Percentiles rank a stretch among this genome's conserved stretches.
Conservation (phyloP, 2,797 vertebrate genomes). For the Crenichthys baileyi region DNA sequence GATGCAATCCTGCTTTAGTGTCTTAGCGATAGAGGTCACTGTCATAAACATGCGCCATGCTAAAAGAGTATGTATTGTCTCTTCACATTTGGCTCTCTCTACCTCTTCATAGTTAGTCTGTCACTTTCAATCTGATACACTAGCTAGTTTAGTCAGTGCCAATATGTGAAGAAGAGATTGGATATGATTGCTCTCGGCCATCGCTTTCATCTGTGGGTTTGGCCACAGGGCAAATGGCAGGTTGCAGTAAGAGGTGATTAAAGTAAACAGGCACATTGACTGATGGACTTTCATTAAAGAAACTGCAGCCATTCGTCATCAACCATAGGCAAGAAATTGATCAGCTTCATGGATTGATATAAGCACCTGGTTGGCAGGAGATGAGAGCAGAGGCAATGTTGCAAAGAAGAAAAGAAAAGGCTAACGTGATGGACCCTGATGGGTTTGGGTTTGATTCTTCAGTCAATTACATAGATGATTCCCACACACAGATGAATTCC, state of each 20-base stretch:
- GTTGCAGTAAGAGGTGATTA: constrained; percentile 58
- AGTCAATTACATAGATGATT: constrained; percentile 59
- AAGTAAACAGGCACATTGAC: constrained; percentile 50
- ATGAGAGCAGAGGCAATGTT: constrained; percentile 10
- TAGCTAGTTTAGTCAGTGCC: constrained; percentile 33
- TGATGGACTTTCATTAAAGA: constrained; percentile 68
- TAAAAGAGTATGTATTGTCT: constrained; percentile 9
- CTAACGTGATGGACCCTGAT: constrained; percentile 39
- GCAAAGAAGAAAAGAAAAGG: constrained; percentile 33
- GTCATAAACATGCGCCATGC: constrained; percentile 45
- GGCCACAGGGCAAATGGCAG: constrained; percentile 39
- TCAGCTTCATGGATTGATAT: constrained; percentile 28
- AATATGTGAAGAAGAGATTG: constrained; percentile 41
- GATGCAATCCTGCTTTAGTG: constrained; percentile 8
- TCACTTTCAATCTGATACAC: constrained; percentile 19
- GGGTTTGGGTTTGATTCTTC: constrained; percentile 46
- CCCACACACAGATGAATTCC: constrained; percentile 55
- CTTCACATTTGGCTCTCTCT: constrained; percentile 5
- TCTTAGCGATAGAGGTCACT: constrained; percentile 17
- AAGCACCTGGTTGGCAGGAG: constrained; percentile 26
- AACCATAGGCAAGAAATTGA: constrained; percentile 45
- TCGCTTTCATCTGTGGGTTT: constrained; percentile 39
- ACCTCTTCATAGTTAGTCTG: constrained; percentile 13
- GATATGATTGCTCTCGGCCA: constrained; percentile 19
- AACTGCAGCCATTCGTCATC: constrained; percentile 37